Percentiles rank a stretch among this genome's conserved stretches.
Evolutionary conservation across 2,797 vertebrate genomes (phyloP).

Genomic region (Dicrostonyx torquatus): DNA sequence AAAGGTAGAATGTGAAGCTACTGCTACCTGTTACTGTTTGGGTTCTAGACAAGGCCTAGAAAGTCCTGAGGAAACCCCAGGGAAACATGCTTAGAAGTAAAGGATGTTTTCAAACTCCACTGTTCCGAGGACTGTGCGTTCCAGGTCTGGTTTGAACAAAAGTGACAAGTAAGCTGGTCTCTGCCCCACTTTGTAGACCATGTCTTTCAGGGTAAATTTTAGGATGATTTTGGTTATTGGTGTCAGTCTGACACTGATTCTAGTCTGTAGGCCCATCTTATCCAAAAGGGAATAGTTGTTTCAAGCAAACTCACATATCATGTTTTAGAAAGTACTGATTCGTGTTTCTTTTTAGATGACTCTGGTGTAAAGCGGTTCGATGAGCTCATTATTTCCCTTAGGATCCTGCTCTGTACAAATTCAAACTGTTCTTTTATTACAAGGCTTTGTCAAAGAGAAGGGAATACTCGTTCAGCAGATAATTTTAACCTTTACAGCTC

Average conservation of each 20-base stretch:
- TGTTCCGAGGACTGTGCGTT: neutral
- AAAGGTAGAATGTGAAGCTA: neutral
- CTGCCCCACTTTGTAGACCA: neutral
- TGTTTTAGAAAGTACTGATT: slow-evolving; percentile 15
- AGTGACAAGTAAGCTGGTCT: neutral
- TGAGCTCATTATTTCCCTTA: slow-evolving; percentile 55
- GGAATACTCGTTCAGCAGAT: slow-evolving; percentile 8
- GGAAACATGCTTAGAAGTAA: neutral
- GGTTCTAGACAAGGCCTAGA: neutral
- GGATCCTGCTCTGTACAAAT: neutral
- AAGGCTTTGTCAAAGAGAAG: neutral
- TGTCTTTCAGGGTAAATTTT: slow-evolving; percentile 10
- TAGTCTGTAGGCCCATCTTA: slow-evolving; percentile 17
- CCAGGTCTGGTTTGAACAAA: neutral
- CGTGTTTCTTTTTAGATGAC: slow-evolving; percentile 47
- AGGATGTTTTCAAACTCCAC: neutral
- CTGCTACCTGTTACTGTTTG: neutral
- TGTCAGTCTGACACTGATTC: slow-evolving; percentile 38
- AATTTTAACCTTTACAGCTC: slow-evolving; percentile 52
- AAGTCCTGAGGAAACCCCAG: neutral
- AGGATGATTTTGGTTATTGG: slow-evolving; percentile 22
- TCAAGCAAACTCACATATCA: slow-evolving; percentile 29
- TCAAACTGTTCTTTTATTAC: slow-evolving; percentile 46
- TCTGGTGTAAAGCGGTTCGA: neutral
- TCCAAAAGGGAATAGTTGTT: slow-evolving; percentile 19